These are phyloP conservation scores for Microtus oregoni DNA, from an alignment of 2,113 vertebrate genomes.

Conservation along the genomic window DNA sequence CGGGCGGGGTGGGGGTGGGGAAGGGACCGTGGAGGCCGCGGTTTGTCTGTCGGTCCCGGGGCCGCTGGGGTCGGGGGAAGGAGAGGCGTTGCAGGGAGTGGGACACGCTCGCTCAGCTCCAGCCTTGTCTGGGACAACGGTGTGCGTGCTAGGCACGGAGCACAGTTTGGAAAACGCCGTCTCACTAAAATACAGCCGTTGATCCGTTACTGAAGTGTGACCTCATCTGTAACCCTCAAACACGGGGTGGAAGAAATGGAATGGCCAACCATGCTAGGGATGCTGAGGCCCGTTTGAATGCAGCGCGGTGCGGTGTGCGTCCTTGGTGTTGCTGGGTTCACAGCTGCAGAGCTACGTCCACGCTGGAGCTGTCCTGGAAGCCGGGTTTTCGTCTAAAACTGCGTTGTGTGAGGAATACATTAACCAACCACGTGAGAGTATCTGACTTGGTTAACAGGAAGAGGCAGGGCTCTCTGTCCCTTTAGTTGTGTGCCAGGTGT, in stretches of 20 bases:
- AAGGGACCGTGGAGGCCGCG: background rate
- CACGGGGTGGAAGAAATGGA: background rate
- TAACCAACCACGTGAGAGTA: background rate
- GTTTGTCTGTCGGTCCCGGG: background rate
- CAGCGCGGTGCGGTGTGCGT: background rate
- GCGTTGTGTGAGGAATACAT: background rate
- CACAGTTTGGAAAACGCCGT: background rate
- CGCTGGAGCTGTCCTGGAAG: background rate
- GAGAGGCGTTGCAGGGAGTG: background rate
- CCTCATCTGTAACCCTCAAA: background rate
- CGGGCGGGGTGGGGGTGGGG: background rate
- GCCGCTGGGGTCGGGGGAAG: background rate
- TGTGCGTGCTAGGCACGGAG: background rate
- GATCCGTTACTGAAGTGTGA: background rate
- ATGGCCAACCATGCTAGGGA: background rate
- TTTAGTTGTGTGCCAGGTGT: background rate
- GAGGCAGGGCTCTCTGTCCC: background rate
- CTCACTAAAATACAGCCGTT: background rate
- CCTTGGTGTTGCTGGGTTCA: background rate
- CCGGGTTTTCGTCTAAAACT: background rate
- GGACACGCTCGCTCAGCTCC: background rate
- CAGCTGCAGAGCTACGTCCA: background rate
- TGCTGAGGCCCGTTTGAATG: background rate
- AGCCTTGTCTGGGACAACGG: background rate
- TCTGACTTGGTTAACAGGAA: slow-evolving; percentile 23